Evolutionary conservation across 2,797 vertebrate genomes (phyloP).

Genomic region (Toxotes lorentzi): DNA sequence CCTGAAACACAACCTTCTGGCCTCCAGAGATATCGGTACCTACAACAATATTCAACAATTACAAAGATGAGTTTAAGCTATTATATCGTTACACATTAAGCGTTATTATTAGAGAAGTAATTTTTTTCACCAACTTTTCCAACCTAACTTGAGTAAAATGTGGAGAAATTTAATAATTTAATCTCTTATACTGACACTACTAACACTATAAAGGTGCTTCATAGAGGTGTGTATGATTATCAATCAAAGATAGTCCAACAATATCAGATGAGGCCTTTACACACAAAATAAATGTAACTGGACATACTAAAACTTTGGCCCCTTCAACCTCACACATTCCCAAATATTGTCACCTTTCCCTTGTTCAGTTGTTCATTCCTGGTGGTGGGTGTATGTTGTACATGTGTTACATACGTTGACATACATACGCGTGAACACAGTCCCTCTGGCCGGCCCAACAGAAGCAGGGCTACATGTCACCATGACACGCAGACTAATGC

Average conservation of each 20-base stretch:
- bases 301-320: slow-evolving; percentile 46
- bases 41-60: neutral
- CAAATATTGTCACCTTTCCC: slow-evolving; percentile 43
- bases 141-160: neutral
- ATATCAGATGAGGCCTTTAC: slow-evolving; percentile 16
- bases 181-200: neutral
- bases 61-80: neutral
- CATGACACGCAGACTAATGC: slow-evolving; percentile 73
- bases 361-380: slow-evolving; percentile 49
- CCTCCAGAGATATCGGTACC: neutral
- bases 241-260: neutral
- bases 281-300: slow-evolving; percentile 43
- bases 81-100: neutral
- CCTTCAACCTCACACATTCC: slow-evolving; percentile 35
- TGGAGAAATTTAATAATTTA: neutral
- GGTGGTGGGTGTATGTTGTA: slow-evolving; percentile 22
- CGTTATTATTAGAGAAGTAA: neutral
- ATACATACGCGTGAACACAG: slow-evolving; percentile 57
- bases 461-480: slow-evolving; percentile 58
- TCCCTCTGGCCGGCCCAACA: slow-evolving; percentile 31
- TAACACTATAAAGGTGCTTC: neutral
- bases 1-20: neutral
- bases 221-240: neutral
- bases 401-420: slow-evolving; percentile 63
- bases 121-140: neutral